Evolutionary conservation across 2,888 invertebrate genomes (phyloP).

Genomic region (Melinopterus prodromus): DNA sequence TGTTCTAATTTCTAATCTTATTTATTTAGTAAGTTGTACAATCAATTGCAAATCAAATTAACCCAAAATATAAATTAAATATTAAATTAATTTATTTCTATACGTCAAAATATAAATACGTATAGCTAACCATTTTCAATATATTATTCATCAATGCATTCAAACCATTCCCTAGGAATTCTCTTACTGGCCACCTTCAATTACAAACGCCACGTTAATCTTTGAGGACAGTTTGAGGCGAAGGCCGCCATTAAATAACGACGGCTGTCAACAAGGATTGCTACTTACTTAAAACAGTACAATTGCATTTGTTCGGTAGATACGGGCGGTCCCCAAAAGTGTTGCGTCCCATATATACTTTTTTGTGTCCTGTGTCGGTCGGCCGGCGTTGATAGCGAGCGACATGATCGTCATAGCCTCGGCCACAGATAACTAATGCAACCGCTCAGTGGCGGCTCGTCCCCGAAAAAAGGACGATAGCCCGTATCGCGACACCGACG

Average conservation of each 20-base stretch:
- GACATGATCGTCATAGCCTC: neutral
- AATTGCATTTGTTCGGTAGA: constrained; percentile 36
- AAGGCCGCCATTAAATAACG: constrained; percentile 30
- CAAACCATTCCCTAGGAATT: neutral
- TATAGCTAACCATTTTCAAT: too few relatives aligned
- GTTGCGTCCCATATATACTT: neutral
- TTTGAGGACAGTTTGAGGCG: neutral
- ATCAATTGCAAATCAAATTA: too few relatives aligned
- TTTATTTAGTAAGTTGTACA: too few relatives aligned
- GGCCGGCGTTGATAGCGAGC: neutral
- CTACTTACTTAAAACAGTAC: constrained; percentile 40
- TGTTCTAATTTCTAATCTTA: too few relatives aligned
- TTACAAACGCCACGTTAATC: neutral
- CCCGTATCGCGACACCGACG: neutral
- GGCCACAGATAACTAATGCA: neutral
- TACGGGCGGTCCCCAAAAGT: constrained; percentile 30
- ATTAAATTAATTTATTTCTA: too few relatives aligned
- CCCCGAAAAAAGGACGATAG: neutral
- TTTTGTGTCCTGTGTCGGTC: neutral
- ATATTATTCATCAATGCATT: neutral
- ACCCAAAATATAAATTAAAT: too few relatives aligned
- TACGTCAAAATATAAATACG: too few relatives aligned
- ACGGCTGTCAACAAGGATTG: constrained; percentile 40
- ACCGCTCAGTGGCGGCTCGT: neutral
- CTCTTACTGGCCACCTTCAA: neutral